A percentile compares a stretch with the other conserved stretches of the same genome.
Conservation (phyloP, 2,797 vertebrate genomes). For the Acanthornis magna region DNA sequence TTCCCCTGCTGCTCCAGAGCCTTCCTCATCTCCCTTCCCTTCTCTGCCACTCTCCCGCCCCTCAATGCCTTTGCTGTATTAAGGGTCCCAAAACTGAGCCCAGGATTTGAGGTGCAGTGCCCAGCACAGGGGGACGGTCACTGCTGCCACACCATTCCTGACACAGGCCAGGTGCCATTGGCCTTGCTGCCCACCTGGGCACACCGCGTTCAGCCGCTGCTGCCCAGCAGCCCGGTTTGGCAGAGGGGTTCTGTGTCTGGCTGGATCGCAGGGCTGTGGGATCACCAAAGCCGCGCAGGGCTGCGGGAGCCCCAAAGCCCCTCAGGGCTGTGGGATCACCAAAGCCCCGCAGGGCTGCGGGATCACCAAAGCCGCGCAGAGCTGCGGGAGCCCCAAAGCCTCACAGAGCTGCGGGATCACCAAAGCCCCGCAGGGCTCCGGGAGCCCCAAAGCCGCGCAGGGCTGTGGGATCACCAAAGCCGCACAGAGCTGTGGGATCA, state of each 20-base stretch:
- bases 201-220: neutral
- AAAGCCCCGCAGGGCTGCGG: rapidly evolving
- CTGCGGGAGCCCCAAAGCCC: neutral
- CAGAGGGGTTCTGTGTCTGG: neutral
- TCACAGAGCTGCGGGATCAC: rapidly evolving
- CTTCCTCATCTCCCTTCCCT: neutral
- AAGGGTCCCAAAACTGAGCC: rapidly evolving
- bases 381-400: neutral
- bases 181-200: neutral
- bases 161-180: neutral
- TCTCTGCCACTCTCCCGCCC: rapidly evolving
- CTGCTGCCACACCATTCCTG: neutral
- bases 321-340: rapidly evolving
- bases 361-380: neutral
- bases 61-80: rapidly evolving
- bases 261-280: rapidly evolving
- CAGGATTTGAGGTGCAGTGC: neutral
- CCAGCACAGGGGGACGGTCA: neutral
- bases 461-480: rapidly evolving
- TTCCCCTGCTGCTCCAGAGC: neutral
- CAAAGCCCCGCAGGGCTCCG: rapidly evolving
- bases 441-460: neutral
- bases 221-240: neutral
- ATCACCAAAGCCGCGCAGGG: no score
- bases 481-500: no score